Evolutionary conservation across 2,113 vertebrate genomes (phyloP), one percentile per base, ranked within the genome.

Genomic region (Agelaius phoeniceus): DNA sequence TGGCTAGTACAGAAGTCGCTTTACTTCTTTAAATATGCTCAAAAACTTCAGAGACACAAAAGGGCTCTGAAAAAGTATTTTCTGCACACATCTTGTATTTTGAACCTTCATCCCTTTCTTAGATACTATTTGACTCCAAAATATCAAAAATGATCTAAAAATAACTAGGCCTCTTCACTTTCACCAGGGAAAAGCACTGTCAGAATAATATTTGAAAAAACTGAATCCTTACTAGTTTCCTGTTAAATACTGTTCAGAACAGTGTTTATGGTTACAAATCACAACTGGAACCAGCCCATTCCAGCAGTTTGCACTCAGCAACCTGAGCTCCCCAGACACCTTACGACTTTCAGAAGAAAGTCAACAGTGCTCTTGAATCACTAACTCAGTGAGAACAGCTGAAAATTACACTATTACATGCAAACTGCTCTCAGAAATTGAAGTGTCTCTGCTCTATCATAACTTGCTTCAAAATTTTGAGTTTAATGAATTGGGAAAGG

Each of bases 71-170:
- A 84, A 77, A 23, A 66, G 10, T 12, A 31, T 62, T 67, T 62
- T 59, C 54, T 54, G 33, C 44, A 71, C 3, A 14, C 3, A 33
- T 43, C 15, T 67, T 0, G 0, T 15, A 86, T 83, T 76, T 55
- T 55, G 46, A 78, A 31, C 31, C 15, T 52, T 57, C 24, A 41
- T 12, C 31, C 22, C 27, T 33, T 80, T 51, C 49, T 61, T 31
- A 59, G 22, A 9, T n/a, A 83, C 27, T 65, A 65, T 59, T 65
- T 57, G 16, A 74, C 24, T 13, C 20, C 14, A 49, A 87, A 78
- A 48, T 57, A 74, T 13, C 15, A 54, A 27, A 73, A 89, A 77
- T 43, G 3, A 77, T 15, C 39, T 44, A 41, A 83, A 89, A 46
- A 24, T 37, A 79, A 20, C 24, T 14, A 83, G 9, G 16, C 3